Evolutionary conservation across 2,888 invertebrate genomes (phyloP), one percentile per base, ranked within the genome.

Genomic region (Mylabris sibirica): DNA sequence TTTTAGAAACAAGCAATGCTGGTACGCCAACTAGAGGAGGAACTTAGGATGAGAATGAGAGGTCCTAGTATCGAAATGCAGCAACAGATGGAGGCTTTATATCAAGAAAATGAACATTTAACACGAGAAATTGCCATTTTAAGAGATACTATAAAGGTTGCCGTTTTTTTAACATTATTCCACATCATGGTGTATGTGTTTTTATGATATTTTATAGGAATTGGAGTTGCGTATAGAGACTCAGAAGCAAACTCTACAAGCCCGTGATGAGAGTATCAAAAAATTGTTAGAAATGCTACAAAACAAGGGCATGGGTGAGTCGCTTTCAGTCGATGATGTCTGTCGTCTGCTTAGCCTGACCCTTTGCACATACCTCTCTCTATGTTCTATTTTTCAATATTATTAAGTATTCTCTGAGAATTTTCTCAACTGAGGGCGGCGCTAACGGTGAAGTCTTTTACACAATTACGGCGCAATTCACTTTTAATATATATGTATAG

Each of bases 221-320:
- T 88, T 98, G 86, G 98, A 98, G 87, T 88, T 98, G 81, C 91
- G 98, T 80, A 96, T 98, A 82, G 98, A 98, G 86, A 97, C 98
- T 38, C 98, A 99, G 87, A 98, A 98, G 86, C 98, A 98, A 87
- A 99, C 98, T 60, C 88, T 99, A 76, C 93, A 94, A 83, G 97
- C 98, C 61, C 90, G 98, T 79, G 98, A 99, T 87, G 98, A 98
- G 83, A 98, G 97, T 86, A 98, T 99, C 85, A 98, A 98, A 88
- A 98, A 98, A 87, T 90, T 99, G 80, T 89, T 99, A 82, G 98
- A 99, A 89, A 98, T 99, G 97, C 90, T 99, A 70, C 98, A 98
- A 86, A 96, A 94, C 85, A 97, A 97, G 88, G 97, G 97, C 85
- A 94, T 96, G 90, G 96, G 96, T 96, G 89, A 90, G 95, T 87